phyloP scores from a whole-genome alignment of 2,888 invertebrate genomes.

The Scrobipalpa atriplicella region DNA sequence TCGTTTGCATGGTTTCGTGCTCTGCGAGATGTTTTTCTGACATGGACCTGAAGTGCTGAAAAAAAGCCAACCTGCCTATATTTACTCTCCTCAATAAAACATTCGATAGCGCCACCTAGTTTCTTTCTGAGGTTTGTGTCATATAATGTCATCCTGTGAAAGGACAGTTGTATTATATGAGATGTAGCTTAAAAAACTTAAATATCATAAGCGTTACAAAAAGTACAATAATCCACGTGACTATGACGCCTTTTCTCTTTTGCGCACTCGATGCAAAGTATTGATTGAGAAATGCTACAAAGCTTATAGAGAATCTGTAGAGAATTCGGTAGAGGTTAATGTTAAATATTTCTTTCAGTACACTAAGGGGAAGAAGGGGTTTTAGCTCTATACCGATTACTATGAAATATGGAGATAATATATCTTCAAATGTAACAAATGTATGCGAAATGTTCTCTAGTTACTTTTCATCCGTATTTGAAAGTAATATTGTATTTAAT shows the following conservation, averaged over 20 bases:
- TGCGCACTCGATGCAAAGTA: constrained; percentile 3
- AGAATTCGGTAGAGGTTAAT: neutral
- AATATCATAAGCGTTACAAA: constrained; percentile 16
- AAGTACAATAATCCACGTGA: constrained; percentile 10
- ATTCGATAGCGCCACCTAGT: too few species aligned
- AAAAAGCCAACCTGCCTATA: neutral
- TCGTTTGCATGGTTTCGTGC: constrained; percentile 2
- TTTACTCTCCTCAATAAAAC: too few species aligned
- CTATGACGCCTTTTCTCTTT: constrained; percentile 7
- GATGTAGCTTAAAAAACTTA: too few species aligned
- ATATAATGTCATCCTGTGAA: too few species aligned
- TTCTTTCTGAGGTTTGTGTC: too few species aligned
- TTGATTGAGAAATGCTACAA: constrained; percentile 3
- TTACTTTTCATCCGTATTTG: constrained; percentile 20
- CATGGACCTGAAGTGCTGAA: neutral
- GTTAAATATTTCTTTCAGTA: constrained; percentile 5
- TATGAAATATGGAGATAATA: neutral
- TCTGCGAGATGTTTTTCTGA: neutral
- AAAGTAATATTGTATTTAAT: neutral
- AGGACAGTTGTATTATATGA: too few species aligned
- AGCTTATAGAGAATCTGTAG: neutral
- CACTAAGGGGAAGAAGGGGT: constrained; percentile 1
- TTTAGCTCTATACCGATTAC: neutral
- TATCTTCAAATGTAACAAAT: neutral
- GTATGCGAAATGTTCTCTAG: constrained; percentile 19